Conservation (phyloP, 2,888 invertebrate genomes). For the Brachycybe producta region DNA sequence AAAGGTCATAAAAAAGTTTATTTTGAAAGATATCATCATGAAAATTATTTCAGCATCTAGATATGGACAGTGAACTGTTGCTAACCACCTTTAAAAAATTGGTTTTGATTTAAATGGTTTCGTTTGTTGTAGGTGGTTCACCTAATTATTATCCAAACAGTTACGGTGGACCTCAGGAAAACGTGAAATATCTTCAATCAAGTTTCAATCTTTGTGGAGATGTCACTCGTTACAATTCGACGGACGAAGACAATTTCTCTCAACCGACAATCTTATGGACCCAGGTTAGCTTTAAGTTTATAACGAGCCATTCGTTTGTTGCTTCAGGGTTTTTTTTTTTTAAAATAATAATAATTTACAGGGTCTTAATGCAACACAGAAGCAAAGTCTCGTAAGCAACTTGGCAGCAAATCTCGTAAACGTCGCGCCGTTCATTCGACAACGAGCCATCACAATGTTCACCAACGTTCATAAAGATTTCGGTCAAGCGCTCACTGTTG, state of each 20-base stretch:
- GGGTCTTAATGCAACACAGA: conserved; percentile 59
- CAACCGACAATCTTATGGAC: conserved; percentile 72
- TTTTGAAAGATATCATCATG: too few relatives aligned
- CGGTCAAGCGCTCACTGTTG: conserved; percentile 36
- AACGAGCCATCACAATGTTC: conserved; percentile 69
- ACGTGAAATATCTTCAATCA: conserved; percentile 49
- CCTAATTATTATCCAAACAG: conserved; percentile 97
- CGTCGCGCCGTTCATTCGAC: conserved; percentile 67
- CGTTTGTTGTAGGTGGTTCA: conserved; percentile 43
- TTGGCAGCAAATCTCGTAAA: conserved; percentile 61
- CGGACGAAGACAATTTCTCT: conserved; percentile 76
- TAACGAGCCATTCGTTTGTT: background rate
- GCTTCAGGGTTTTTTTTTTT: too few relatives aligned
- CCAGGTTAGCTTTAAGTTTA: conserved; percentile 29
- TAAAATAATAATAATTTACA: too few relatives aligned
- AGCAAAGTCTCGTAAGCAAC: conserved; percentile 59
- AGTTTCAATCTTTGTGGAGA: conserved; percentile 55
- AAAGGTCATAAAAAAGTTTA: too few relatives aligned
- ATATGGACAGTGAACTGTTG: too few relatives aligned
- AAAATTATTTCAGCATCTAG: too few relatives aligned
- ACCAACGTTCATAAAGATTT: conserved; percentile 63
- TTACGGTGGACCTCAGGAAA: conserved; percentile 63
- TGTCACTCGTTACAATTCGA: conserved; percentile 59
- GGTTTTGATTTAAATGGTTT: too few relatives aligned
- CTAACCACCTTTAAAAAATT: background rate